Conservation (phyloP, 2,888 invertebrate species). For the Synanthedon myopaeformis region DNA sequence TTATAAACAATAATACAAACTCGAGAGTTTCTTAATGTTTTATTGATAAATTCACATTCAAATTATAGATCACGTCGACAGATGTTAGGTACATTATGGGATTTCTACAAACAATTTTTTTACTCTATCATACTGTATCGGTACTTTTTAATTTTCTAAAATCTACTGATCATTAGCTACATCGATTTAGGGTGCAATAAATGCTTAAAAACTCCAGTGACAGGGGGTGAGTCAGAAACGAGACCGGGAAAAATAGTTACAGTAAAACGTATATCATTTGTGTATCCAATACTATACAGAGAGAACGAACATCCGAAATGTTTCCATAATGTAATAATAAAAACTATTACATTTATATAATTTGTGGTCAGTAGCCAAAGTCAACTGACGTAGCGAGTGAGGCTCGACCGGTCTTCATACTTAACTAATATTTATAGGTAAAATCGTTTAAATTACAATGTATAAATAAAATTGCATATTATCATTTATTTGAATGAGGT, state of each 20-base stretch:
- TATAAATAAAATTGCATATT: no score
- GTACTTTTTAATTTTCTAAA: conserved; percentile 59
- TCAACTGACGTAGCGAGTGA: background rate
- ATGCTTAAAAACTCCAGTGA: conserved; percentile 59
- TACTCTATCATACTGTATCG: conserved; percentile 61
- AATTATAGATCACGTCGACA: conserved; percentile 67
- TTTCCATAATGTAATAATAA: conserved; percentile 45
- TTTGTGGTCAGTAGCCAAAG: background rate
- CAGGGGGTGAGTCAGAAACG: conserved; percentile 40
- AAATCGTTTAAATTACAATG: no score
- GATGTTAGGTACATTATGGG: conserved; percentile 55
- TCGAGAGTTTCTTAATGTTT: conserved; percentile 49
- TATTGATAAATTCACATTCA: conserved; percentile 71
- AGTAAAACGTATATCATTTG: conserved; percentile 44
- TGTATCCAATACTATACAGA: conserved; percentile 41
- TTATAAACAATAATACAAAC: conserved; percentile 5
- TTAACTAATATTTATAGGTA: no score
- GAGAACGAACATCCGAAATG: conserved; percentile 56
- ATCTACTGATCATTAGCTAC: conserved; percentile 56
- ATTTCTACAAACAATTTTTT: conserved; percentile 62
- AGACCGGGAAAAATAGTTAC: conserved; percentile 46
- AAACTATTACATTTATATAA: conserved; percentile 27
- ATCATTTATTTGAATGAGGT: no score
- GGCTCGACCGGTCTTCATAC: background rate
- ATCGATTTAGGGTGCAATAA: conserved; percentile 58